Evolutionary conservation across 2,113 vertebrate species (phyloP), one percentile per base, ranked within the genome.

Genomic region (Girardinichthys multiradiatus): DNA sequence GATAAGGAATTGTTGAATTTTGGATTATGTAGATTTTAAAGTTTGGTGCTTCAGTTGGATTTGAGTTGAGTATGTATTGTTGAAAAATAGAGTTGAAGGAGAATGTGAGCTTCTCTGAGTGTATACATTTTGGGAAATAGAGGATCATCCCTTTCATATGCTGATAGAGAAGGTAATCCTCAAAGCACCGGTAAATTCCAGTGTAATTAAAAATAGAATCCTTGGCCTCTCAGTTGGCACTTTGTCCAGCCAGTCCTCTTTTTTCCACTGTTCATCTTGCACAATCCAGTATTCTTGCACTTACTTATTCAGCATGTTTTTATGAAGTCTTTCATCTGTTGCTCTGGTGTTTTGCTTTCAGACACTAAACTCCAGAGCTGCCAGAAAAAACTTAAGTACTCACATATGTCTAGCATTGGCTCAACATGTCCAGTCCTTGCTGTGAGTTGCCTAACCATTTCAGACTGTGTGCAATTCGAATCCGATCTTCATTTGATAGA

Each of bases 321-420:
- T 8, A 68, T 64, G 51, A 68, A 79, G 79, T 51, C 62, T 39
- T 67, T 69, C 2, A 42, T 71, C 77, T n/a, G 0, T 61, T 58
- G 28, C 70, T 71, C 62, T 72, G 30, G 68, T 84, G 75, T 83
- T 79, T 65, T 76, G 66, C 82, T 84, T 81, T 83, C 64, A 71
- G 62, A 71, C 8, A 9, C 77, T 76, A 45, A 26, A 24, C 80
- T 68, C 68, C 33, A 83, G 13, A 79, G 69, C 78, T 84, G 75
- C 83, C 86, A 82, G 59, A 81, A 80, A 60, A 75, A 69, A 79
- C 79, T 82, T 75, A 88, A 84, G 64, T 57, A 72, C 74, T 86
- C 74, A 30, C 82, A 83, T 29, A 57, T 86, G 81, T 80, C 68
- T 63, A 37, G 58, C 7, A 5, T 79, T 76, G 76, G 76, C 84